Evolutionary conservation across 2,888 invertebrate genomes (phyloP).

Genomic region (Ariolimax columbianus): DNA sequence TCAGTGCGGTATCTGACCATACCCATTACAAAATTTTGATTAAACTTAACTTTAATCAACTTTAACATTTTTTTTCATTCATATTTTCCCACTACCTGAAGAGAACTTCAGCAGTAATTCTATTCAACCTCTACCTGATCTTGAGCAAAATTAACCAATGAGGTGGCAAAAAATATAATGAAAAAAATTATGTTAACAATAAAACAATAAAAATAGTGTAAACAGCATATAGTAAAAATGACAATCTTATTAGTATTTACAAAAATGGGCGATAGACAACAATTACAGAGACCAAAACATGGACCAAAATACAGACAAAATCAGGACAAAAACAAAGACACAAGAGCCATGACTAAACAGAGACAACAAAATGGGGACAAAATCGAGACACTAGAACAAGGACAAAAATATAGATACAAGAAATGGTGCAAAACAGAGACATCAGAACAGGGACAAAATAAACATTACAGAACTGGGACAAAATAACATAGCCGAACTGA

Average conservation of each 20-base stretch:
- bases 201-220: neutral
- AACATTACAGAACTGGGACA: neutral
- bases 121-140: too few relatives aligned
- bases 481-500: neutral
- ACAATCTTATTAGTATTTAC: too few relatives aligned
- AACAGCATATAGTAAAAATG: neutral
- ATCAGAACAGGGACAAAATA: neutral
- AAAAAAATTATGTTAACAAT: too few relatives aligned
- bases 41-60: too few relatives aligned
- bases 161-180: too few relatives aligned
- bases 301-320: neutral
- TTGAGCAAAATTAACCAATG: too few relatives aligned
- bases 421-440: neutral
- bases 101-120: too few relatives aligned
- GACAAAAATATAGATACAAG: neutral
- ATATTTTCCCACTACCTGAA: too few relatives aligned
- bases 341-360: neutral
- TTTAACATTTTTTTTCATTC: too few relatives aligned
- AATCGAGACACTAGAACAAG: neutral
- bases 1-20: too few relatives aligned
- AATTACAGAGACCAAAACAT: neutral
- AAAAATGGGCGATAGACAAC: too few relatives aligned
- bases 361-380: neutral
- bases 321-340: neutral
- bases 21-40: too few relatives aligned